Base-by-base conservation (phyloP, 2,797 vertebrate genomes). In the Amblyraja radiata region DNA sequence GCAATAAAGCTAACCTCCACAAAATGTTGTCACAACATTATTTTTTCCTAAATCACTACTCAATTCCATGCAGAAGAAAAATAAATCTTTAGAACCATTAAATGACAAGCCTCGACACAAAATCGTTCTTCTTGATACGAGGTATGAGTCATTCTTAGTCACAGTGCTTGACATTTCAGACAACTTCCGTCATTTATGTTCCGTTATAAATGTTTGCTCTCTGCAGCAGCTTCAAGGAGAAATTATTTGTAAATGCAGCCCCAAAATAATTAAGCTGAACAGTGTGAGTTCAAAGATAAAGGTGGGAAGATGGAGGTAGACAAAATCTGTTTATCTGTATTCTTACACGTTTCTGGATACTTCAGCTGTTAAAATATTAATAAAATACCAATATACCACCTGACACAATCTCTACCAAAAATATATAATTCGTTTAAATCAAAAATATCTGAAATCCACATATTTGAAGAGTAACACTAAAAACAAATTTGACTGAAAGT, bases 121-220 rank as follows among this genome's bases (percentile, higher is more conserved):
- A 93, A 71, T 78, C 80, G 8, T 93, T 79, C 23, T 71, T 93
- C 58, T 93, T 65, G 93, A 65, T 74, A 92, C n/a, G 36, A 93
- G 46, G 88, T 46, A 0, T 81, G 93, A 93, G 46, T 93, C 93
- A 93, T 93, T 32, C 58, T 93, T 78, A 39, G 90, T 93, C 28
- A n/a, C 58, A 77, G 84, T 93, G 77, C 61, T 32, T 79, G 61
- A 28, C 77, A 93, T 93, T 93, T 93, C 93, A 80, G 54, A 81
- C 25, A 63, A 61, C 16, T 46, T 78, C 58, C 78, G 65, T 81
- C 77, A 46, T 93, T 68, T n/a, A n/a, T n/a, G n/a, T n/a, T n/a
- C n/a, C n/a, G n/a, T 81, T 81, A 63, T 79, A 68, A 93, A 63
- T 13, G 58, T 81, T 65, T 65, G 61, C 28, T 25, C 23, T 6